phyloP scores from a whole-genome alignment of 2,888 invertebrate genomes.

The Ophion ventricosus region DNA sequence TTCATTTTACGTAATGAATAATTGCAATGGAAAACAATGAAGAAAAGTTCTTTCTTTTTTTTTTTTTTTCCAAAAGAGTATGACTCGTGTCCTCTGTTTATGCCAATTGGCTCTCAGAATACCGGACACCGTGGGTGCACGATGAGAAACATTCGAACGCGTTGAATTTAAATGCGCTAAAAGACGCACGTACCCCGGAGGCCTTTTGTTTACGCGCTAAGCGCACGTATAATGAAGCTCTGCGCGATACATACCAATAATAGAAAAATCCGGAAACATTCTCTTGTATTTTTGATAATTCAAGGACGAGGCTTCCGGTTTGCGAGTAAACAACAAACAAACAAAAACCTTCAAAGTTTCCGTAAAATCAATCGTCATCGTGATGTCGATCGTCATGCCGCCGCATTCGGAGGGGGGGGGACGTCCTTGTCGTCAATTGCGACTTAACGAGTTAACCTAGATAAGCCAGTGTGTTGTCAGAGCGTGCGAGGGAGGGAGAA shows the following conservation, averaged over 20 bases:
- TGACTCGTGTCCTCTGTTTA: background rate
- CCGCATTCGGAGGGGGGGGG: too few relatives aligned
- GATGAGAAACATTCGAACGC: background rate
- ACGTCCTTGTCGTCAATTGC: slow-evolving; percentile 42
- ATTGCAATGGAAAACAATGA: background rate
- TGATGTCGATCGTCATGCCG: too few relatives aligned
- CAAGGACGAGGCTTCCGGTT: slow-evolving; percentile 38
- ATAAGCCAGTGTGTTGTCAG: slow-evolving; percentile 35
- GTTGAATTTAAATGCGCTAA: slow-evolving; percentile 3
- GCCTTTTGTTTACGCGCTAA: slow-evolving; percentile 36
- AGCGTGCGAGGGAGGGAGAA: background rate
- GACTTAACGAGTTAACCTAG: slow-evolving; percentile 26
- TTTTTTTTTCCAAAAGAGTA: too few relatives aligned
- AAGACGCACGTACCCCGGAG: background rate
- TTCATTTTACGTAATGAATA: background rate
- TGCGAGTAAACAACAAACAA: too few relatives aligned
- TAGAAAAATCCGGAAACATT: slow-evolving; percentile 47
- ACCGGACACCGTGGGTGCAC: background rate
- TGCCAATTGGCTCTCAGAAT: background rate
- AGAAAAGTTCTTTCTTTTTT: background rate
- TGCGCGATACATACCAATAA: slow-evolving; percentile 15
- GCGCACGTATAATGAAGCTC: background rate
- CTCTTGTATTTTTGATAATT: slow-evolving; percentile 30
- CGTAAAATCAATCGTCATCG: background rate
- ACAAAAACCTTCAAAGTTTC: background rate